These are phyloP conservation scores for Melikaiella ostensackeni DNA, from an alignment of 2,888 invertebrate species.

Conservation along the genomic window DNA sequence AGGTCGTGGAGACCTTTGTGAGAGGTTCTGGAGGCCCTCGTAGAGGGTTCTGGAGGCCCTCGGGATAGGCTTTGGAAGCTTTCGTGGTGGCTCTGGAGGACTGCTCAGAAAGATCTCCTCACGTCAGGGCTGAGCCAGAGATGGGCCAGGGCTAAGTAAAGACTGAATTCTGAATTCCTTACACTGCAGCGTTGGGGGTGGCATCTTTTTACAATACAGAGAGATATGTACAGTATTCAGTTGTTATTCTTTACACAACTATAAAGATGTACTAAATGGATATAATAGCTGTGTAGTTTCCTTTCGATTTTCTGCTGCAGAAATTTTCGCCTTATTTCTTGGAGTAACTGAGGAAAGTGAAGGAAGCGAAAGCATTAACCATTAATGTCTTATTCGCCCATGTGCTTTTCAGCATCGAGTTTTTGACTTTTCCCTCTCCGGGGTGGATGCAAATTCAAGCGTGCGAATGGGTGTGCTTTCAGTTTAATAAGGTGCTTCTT, in stretches of 20 bases:
- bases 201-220: too few species aligned
- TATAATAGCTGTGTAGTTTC: background rate
- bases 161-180: too few species aligned
- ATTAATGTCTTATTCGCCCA: slow-evolving; percentile 20
- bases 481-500: slow-evolving; percentile 24
- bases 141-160: too few species aligned
- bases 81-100: too few species aligned
- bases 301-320: background rate
- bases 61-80: too few species aligned
- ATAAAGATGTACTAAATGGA: background rate
- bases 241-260: background rate
- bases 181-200: too few species aligned
- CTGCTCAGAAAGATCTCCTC: too few species aligned
- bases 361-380: slow-evolving; percentile 16
- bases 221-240: too few species aligned
- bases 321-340: slow-evolving; percentile 4
- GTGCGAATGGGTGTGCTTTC: background rate
- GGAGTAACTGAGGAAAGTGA: slow-evolving; percentile 21
- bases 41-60: too few species aligned
- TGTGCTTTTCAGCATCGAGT: slow-evolving; percentile 23
- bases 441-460: slow-evolving; percentile 11
- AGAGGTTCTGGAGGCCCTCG: too few species aligned
- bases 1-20: too few species aligned
- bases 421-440: slow-evolving; percentile 9
- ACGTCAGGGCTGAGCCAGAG: too few species aligned